Base-by-base conservation (phyloP, 2,888 invertebrate genomes). In the Aelia acuminata region DNA sequence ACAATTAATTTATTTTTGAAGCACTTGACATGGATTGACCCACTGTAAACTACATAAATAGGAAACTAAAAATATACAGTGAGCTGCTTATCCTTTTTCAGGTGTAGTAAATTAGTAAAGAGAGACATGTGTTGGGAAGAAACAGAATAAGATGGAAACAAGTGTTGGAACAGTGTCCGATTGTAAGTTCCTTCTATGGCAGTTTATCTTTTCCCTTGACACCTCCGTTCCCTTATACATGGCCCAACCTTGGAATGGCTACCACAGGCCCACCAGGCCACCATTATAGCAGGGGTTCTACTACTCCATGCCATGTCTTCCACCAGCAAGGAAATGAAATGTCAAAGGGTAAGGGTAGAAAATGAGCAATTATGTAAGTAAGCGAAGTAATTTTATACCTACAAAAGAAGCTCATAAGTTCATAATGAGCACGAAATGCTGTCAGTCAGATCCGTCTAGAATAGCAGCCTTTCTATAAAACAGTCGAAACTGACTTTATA, bases 131-230 rank as follows among this genome's bases (percentile, higher is more conserved):
- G 80, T 80, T 47, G 43, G 10, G 39, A 47, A 80, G 80, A 80
- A 80, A 80, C n/a, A 80, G 80, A 80, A 43, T 80, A 43, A 80
- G 80, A 80, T 80, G 43, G 80, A 80, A 80, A 80, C 80, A 80
- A 20, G 80, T 80, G 80, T 80, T 43, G 80, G 43, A 47, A 47
- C 43, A 43, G 43, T 43, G 80, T 39, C 43, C 80, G 43, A 80
- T 80, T 80, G 80, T 80, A 80, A 43, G 43, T 75, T 80, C n/a
- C 47, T 80, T 43, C n/a, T 22, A 8, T 1, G 22, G 80, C 80
- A 43, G 80, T 80, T 80, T 80, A 43, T 80, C 80, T 80, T 80
- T 80, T 47, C 80, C 80, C 80, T 43, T 80, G 80, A 80, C 80
- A 80, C 80, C 43, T 47, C n/a, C 80, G 22, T 47, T 80, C n/a